Base-by-base conservation (phyloP, 2,888 invertebrate species). In the Azorinus chamasolen region DNA sequence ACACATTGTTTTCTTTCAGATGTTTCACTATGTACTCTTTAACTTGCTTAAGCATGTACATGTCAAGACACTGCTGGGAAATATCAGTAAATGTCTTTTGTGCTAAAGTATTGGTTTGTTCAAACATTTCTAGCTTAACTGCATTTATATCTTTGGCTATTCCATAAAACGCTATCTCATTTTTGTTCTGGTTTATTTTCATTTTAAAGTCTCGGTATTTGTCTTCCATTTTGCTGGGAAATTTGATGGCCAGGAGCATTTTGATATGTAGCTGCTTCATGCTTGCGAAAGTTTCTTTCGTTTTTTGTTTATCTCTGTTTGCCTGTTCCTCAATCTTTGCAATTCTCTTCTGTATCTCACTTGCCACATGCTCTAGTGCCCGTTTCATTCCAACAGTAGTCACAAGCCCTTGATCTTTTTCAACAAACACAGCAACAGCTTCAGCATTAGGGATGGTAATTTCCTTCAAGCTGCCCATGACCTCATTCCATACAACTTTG, bases 171-270 rank as follows among this genome's bases (percentile, higher is more conserved):
- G 20, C 20, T 14, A 79, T 74, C 55, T 74, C 62, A 70, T 73
- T 64, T 48, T 72, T 78, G 18, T 41, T 61, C n/a, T 72, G 58
- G 58, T 66, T 69, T 10, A 79, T 68, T 8, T 66, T 73, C 12
- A 79, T 53, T 53, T 70, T 70, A 14, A 79, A n/a, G 3, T 43
- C 27, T 20, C 41, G 39, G 50, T 41, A 74, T 8, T 57, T 61
- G 1, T 51, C 22, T 51, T 74, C 58, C 53, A 79, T 66, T 65
- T 59, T 61, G 22, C 14, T 46, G 0, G 70, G 59, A 51, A 66
- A 79, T 41, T 70, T 70, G 1, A 62, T 57, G n/a, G 78, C 73
- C 20, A 78, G 62, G 3, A 78, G 53, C 78, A 78, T 73, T 55
- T 69, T 64, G 14, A 69, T 68, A 25, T 73, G 57, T 37, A 73